Conservation (phyloP, 2,797 vertebrate genomes). For the Gorsachius magnificus region DNA sequence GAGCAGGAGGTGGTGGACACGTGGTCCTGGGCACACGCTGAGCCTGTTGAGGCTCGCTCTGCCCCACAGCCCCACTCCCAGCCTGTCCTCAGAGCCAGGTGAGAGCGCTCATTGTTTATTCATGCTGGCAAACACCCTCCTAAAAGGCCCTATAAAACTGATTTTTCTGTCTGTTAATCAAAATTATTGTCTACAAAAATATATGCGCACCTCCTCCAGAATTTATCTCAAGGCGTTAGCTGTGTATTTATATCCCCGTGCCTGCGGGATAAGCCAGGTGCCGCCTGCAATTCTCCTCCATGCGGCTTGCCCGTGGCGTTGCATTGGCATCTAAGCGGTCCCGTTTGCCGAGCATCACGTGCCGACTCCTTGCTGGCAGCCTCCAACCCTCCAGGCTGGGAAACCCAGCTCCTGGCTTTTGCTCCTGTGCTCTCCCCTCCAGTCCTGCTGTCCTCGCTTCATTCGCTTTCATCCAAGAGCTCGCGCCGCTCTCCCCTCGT, state of each 20-base stretch:
- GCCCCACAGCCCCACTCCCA: background rate
- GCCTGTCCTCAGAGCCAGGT: background rate
- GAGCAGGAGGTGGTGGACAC: background rate
- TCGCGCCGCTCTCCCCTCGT: background rate
- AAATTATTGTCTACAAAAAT: background rate
- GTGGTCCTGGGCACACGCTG: fast-evolving
- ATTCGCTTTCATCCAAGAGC: background rate
- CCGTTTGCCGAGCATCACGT: fast-evolving
- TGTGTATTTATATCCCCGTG: fast-evolving
- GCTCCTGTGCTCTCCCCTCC: background rate
- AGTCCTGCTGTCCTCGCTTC: background rate
- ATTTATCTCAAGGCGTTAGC: background rate
- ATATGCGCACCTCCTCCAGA: background rate
- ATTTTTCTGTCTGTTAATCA: background rate
- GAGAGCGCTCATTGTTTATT: background rate
- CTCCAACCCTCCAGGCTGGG: background rate
- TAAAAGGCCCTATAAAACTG: conserved; percentile 2
- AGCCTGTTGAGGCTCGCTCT: background rate
- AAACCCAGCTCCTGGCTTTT: background rate
- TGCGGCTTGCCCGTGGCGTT: fast-evolving
- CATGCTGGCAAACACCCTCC: background rate
- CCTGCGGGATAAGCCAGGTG: fast-evolving
- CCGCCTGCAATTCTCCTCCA: fast-evolving
- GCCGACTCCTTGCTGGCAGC: background rate
- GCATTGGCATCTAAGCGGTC: fast-evolving